Evolutionary conservation across 2,888 invertebrate genomes (phyloP), one percentile per base, ranked within the genome.

Genomic region (Noctua fimbriata): DNA sequence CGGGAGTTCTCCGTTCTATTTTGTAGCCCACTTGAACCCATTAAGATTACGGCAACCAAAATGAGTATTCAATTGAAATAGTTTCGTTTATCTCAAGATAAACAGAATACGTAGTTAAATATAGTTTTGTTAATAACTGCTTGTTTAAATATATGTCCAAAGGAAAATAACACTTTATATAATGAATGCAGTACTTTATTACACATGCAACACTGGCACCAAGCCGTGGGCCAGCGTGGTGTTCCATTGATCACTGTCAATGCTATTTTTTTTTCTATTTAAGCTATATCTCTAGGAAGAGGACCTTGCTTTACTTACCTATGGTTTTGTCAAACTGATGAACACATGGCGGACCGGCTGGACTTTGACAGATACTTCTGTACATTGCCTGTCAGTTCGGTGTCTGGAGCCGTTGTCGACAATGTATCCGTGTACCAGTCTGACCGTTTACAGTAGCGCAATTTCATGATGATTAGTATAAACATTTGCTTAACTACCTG

Each of bases 41-140:
- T 84, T 86, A 84, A 84, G 84, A 86, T 84, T 84, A 85, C 73
- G 16, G 49, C 28, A 80, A 69, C 78, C 67, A 75, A 86, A 84
- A 86, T 73, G 83, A 63, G 65, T 81, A 55, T 72, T 81, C 83
- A 82, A 82, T 84, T 82, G 58, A 76, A 84, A 82, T 86, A 78
- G 72, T 75, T 86, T 82, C 14, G 78, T 78, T 86, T 82, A 78
- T 86, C 78, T 82, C 36, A 2, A 81, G 83, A 73, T 76, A 83
- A 85, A 79, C 49, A 49, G 73, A 73, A 67, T 67, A 67, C 67
- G 44, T 70, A 75, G 76, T 85, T 66, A 16, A 70, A 74, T 80
- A 69, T 73, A n/a, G 47, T 65, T 67, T 73, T 60, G 21, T 83
- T 21, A 44, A 41, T 5, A 12, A 47, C 44, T 71, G 28, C 3